These are phyloP conservation scores for Sula dactylatra DNA, from an alignment of 2,113 vertebrate genomes.

Conservation along the genomic window DNA sequence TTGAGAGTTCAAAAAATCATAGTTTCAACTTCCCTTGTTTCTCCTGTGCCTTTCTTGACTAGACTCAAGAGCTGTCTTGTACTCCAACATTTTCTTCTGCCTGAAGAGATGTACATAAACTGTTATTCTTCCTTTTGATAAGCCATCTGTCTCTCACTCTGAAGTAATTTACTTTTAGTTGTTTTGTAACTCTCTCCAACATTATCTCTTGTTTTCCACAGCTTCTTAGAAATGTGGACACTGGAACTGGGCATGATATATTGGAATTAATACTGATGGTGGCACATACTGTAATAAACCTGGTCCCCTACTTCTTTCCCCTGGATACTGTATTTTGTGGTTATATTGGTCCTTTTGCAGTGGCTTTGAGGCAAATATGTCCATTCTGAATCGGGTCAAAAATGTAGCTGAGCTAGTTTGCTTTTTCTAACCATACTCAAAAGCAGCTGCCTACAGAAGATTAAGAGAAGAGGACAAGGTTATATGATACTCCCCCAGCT, in stretches of 20 bases:
- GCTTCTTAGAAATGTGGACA: background rate
- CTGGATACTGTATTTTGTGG: background rate
- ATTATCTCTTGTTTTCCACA: background rate
- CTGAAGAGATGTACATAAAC: background rate
- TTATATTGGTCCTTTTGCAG: background rate
- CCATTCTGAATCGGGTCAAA: background rate
- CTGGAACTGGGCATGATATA: rapidly evolving
- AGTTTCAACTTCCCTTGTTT: background rate
- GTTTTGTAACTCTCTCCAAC: background rate
- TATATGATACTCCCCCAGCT: background rate
- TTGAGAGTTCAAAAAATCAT: background rate
- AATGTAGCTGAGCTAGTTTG: background rate
- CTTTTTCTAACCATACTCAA: background rate
- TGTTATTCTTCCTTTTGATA: background rate
- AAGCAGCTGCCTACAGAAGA: background rate
- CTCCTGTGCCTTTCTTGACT: background rate
- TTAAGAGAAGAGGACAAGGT: background rate
- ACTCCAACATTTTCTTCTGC: background rate
- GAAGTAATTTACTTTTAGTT: background rate
- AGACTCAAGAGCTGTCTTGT: background rate
- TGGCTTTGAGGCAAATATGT: background rate
- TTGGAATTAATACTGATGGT: background rate
- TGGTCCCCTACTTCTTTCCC: background rate
- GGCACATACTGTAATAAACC: background rate
- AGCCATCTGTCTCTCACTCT: background rate